Percentiles rank a stretch among this genome's conserved stretches.
Evolutionary conservation across 2,113 vertebrate species (phyloP).

Genomic region (Nerophis ophidion): DNA sequence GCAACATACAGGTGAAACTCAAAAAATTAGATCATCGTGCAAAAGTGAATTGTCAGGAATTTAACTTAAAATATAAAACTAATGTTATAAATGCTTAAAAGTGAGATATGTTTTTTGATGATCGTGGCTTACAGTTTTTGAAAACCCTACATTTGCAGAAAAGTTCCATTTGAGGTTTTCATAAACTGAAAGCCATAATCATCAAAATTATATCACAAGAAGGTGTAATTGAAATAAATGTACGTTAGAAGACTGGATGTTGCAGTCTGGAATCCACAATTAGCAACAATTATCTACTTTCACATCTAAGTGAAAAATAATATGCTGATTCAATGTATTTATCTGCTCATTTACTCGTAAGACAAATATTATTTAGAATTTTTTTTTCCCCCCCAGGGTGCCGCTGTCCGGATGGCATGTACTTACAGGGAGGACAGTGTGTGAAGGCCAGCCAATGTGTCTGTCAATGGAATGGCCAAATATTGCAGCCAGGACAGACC

Average conservation of each 20-base stretch:
- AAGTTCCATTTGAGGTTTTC: too few relatives aligned
- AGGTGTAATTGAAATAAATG: too few relatives aligned
- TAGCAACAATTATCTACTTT: not conserved
- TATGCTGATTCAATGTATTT: not conserved
- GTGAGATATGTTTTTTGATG: too few relatives aligned
- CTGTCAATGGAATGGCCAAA: conserved; percentile 63
- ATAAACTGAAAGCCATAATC: too few relatives aligned
- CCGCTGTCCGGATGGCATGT: conserved; percentile 72
- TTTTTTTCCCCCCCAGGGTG: conserved; percentile 66
- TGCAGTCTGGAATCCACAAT: not conserved
- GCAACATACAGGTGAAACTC: too few relatives aligned
- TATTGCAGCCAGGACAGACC: conserved; percentile 62
- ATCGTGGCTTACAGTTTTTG: too few relatives aligned
- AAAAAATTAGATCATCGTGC: too few relatives aligned
- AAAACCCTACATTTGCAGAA: too few relatives aligned
- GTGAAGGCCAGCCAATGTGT: conserved; percentile 75
- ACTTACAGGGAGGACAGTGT: conserved; percentile 72
- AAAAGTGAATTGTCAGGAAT: too few relatives aligned
- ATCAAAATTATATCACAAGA: too few relatives aligned
- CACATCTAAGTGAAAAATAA: not conserved
- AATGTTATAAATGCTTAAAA: too few relatives aligned
- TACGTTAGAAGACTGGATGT: not conserved
- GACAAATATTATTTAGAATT: not conserved
- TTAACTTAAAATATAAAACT: too few relatives aligned
- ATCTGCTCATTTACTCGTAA: not conserved